Conservation (phyloP, 1,140 invertebrate species). For the Pogonomyrmex californicus region DNA sequence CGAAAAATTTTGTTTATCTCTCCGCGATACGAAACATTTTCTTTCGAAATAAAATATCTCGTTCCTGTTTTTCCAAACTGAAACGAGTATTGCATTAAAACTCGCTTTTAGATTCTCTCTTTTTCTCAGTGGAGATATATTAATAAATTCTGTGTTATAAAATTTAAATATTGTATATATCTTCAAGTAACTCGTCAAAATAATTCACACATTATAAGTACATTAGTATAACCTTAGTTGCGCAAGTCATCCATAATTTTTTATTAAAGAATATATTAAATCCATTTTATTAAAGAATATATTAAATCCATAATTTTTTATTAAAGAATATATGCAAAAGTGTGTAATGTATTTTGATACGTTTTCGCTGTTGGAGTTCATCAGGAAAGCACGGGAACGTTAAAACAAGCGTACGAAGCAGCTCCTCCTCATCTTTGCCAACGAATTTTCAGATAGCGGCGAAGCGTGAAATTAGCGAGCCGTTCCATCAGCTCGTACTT, state of each 20-base stretch:
- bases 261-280: background rate
- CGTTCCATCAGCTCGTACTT: slow-evolving; percentile 59
- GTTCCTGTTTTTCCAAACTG: background rate
- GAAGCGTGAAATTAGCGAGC: slow-evolving; percentile 75
- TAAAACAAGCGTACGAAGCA: slow-evolving; percentile 18
- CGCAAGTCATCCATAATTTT: background rate
- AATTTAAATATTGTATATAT: background rate
- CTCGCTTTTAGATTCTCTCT: background rate
- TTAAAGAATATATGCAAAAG: background rate
- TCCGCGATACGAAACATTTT: slow-evolving; percentile 22
- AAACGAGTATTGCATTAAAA: slow-evolving; percentile 36
- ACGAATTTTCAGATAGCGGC: slow-evolving; percentile 70
- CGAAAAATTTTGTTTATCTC: slow-evolving; percentile 46
- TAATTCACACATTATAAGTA: background rate
- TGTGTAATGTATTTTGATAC: background rate
- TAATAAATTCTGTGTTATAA: slow-evolving; percentile 13
- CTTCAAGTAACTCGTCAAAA: background rate
- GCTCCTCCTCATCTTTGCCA: slow-evolving; percentile 42
- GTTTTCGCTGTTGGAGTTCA: background rate
- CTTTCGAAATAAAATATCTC: slow-evolving; percentile 36
- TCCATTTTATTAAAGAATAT: background rate
- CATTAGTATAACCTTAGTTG: background rate
- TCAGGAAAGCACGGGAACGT: background rate
- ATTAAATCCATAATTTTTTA: background rate
- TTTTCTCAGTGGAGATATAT: background rate